These are phyloP conservation scores for Apaloderma vittatum DNA, from an alignment of 2,113 vertebrate species.

Conservation along the genomic window DNA sequence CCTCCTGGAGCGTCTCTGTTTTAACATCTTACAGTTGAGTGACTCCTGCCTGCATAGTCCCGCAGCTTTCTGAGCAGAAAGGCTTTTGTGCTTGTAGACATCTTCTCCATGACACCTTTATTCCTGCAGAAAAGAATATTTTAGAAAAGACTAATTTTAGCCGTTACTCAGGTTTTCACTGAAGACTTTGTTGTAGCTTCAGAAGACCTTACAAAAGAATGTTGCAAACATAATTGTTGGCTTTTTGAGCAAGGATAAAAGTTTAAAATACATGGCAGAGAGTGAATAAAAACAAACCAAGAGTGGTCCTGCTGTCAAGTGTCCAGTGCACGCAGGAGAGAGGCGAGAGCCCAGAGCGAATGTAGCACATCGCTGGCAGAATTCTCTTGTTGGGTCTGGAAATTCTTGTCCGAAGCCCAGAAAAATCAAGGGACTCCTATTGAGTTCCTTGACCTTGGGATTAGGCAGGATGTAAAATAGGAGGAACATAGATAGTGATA, in stretches of 20 bases:
- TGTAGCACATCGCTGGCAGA: not conserved
- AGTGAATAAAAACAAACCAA: conserved; percentile 23
- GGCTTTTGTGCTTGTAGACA: not conserved
- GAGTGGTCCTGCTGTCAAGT: not conserved
- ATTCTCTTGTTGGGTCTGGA: not conserved
- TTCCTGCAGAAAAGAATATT: not conserved
- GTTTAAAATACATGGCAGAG: not conserved
- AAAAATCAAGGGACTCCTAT: not conserved
- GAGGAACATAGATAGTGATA: fast-evolving
- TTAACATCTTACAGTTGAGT: not conserved
- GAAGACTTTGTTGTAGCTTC: not conserved
- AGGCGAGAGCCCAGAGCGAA: not conserved
- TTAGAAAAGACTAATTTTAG: not conserved
- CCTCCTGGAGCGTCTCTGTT: not conserved
- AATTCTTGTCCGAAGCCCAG: conserved; percentile 7
- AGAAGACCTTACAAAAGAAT: not conserved
- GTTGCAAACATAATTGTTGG: not conserved
- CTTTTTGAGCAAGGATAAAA: not conserved
- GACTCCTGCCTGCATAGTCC: not conserved
- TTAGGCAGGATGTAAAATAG: not conserved
- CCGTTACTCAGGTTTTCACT: not conserved
- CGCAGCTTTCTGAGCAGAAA: not conserved
- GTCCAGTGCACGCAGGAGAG: not conserved
- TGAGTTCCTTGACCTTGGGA: not conserved
- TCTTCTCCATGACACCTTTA: not conserved